A percentile compares a stretch with the other conserved stretches of the same genome.
Conservation (phyloP, 2,113 vertebrate species). For the Ictidomys tridecemlineatus region DNA sequence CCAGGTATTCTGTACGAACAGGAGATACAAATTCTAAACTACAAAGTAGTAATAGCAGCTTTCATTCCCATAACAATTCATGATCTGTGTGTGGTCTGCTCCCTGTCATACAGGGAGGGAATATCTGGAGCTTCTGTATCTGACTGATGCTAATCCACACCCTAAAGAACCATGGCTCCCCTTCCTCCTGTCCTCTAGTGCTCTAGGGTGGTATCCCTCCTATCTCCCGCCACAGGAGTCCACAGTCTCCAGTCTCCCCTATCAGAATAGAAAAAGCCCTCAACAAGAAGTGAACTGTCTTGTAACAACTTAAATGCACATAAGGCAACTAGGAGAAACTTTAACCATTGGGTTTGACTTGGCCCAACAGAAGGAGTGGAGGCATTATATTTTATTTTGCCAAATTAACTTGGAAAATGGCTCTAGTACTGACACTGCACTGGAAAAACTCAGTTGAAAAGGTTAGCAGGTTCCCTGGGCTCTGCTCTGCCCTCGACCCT, state of each 20-base stretch:
- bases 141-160: not conserved
- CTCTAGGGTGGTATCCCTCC: not conserved
- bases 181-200: not conserved
- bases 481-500: not conserved
- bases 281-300: not conserved
- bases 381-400: not conserved
- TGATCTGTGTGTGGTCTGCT: not conserved
- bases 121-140: not conserved
- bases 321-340: not conserved
- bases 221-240: not conserved
- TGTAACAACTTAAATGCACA: not conserved
- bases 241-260: not conserved
- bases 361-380: not conserved
- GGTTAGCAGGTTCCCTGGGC: not conserved
- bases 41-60: not conserved
- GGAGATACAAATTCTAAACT: not conserved
- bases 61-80: not conserved
- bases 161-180: not conserved
- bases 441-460: not conserved
- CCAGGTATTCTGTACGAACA: not conserved
- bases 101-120: not conserved
- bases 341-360: not conserved
- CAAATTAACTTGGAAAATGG: not conserved
- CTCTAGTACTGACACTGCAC: not conserved
- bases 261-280: not conserved